Evolutionary conservation across 2,113 vertebrate species (phyloP).

Genomic region (Mus spicilegus): DNA sequence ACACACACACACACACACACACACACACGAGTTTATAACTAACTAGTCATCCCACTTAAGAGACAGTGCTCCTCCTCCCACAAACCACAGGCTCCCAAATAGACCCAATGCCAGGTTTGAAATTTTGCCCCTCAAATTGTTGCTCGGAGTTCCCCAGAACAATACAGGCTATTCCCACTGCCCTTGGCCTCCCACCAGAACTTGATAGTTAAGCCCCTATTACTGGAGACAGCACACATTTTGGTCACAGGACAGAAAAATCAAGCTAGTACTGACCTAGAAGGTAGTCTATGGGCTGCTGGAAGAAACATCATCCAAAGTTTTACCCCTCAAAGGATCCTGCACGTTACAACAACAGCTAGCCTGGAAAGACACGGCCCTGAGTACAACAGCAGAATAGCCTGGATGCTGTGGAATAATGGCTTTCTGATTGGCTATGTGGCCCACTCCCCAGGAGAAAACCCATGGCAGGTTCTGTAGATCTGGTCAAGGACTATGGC

Average conservation of each 20-base stretch:
- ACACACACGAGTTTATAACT: background rate
- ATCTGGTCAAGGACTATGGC: background rate
- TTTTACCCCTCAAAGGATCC: background rate
- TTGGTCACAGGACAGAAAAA: background rate
- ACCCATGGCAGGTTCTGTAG: no score
- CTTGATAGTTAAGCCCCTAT: background rate
- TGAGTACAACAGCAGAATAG: background rate
- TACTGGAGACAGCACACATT: background rate
- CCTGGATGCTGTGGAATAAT: background rate
- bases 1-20: no score
- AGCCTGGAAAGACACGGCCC: background rate
- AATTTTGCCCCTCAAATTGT: background rate
- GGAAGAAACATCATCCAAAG: background rate
- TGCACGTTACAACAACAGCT: background rate
- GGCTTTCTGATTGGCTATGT: background rate
- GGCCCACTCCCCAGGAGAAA: background rate
- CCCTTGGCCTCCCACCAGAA: background rate
- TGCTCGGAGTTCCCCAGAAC: background rate
- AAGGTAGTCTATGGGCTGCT: background rate
- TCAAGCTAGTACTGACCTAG: background rate
- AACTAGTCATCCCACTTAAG: background rate
- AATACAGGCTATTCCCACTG: background rate
- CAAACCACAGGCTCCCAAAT: background rate
- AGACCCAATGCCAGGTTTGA: background rate
- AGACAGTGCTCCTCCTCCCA: background rate